Conservation (phyloP, 2,113 vertebrate species). For the Centropus unirufus region DNA sequence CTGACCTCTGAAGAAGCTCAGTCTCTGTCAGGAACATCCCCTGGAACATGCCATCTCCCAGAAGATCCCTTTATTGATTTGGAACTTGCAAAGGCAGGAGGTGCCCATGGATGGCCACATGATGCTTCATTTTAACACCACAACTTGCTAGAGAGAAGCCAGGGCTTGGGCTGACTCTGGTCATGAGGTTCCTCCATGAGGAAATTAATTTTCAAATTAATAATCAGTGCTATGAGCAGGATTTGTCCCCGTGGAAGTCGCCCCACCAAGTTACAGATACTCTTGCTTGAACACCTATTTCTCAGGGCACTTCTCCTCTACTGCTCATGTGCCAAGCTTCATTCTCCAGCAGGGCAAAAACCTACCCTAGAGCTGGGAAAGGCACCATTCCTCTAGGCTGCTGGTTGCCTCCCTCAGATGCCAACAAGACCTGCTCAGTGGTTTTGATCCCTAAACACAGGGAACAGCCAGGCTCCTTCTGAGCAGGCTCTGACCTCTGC, state of each 20-base stretch:
- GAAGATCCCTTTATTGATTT: background rate
- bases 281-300: rapidly evolving
- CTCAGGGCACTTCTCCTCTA: background rate
- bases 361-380: background rate
- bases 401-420: background rate
- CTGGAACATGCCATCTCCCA: background rate
- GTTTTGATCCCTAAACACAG: background rate
- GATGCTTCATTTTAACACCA: background rate
- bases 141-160: background rate
- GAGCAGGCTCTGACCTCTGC: background rate
- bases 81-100: background rate
- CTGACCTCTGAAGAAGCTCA: background rate
- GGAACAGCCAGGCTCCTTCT: background rate
- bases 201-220: background rate
- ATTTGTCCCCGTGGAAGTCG: background rate
- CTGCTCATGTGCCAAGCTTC: background rate
- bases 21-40: background rate
- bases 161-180: background rate
- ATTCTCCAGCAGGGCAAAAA: background rate
- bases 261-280: background rate
- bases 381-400: background rate
- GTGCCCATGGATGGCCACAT: no score
- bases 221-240: background rate
- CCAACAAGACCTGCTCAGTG: background rate
- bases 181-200: background rate